Evolutionary conservation across 2,888 invertebrate genomes (phyloP), one percentile per base, ranked within the genome.

Genomic region (Noctua comes): DNA sequence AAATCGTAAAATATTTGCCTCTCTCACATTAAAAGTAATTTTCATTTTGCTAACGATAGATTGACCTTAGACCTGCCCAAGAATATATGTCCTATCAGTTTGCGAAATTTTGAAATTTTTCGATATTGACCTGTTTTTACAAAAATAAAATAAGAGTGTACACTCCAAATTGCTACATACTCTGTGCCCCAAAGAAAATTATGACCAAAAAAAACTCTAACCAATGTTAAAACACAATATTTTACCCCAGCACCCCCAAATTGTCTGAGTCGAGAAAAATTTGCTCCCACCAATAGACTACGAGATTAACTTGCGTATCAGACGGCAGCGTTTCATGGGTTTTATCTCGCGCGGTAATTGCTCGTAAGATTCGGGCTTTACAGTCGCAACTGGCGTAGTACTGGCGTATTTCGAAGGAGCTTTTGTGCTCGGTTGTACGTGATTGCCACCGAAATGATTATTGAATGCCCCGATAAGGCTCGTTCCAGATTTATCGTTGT

Each of bases 321-420:
- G 90, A 91, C 89, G 88, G 92, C 91, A 88, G 89, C 91, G 91
- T 92, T 92, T 92, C 92, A 92, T 91, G 91, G 93, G 93, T 93
- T 94, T 94, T 95, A 95, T 94, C 95, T 94, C 78, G 86, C 85
- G 71, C 88, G 82, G 93, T 95, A 95, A 95, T 95, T 95, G 95
- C 93, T 94, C 94, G 94, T 95, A 95, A 94, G 93, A 91, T 91
- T 89, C 91, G 89, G 88, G 92, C 90, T 95, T 94, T 95, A 95
- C 92, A 91, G 89, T 87, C 89, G 87, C 66, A 43, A 86, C 89
- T 66, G 66, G 66, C 66, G 65, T 65, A 40, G 65, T 65, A 88
- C 85, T 90, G 89, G 90, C 90, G 91, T 91, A 92, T 91, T 92
- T 92, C 76, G 82, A 79, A 75, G 85, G 83, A 86, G 88, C 90